These are phyloP conservation scores for Drosophila busckii DNA, from an alignment of 1,140 invertebrate species.

Conservation along the genomic window DNA sequence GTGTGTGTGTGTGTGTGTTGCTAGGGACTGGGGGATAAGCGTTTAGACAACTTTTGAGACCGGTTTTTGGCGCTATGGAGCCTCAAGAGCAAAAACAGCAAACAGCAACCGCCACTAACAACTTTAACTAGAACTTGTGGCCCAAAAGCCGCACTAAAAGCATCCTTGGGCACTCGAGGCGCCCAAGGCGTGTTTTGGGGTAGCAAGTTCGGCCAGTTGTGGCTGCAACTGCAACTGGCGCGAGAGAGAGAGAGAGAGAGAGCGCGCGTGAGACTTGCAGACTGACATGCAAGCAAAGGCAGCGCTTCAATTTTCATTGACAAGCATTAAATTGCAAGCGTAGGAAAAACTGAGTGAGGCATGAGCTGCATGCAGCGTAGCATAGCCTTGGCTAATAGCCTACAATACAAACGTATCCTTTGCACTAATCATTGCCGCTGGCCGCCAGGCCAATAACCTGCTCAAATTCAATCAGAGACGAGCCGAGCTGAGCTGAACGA, in stretches of 20 bases:
- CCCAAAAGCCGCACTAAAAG: slow-evolving; percentile 34
- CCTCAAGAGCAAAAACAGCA: slow-evolving; percentile 7
- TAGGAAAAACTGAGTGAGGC: not conserved
- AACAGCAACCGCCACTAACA: slow-evolving; percentile 2
- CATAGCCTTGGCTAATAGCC: slow-evolving; percentile 11
- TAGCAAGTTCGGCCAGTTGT: not conserved
- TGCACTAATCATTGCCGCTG: slow-evolving; percentile 8
- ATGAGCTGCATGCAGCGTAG: not conserved
- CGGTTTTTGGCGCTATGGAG: slow-evolving; percentile 51
- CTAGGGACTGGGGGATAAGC: slow-evolving; percentile 37
- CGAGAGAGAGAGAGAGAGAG: no score
- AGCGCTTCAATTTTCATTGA: slow-evolving; percentile 25
- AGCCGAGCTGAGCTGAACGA: no score
- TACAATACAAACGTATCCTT: slow-evolving; percentile 1
- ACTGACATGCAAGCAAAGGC: not conserved
- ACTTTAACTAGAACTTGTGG: slow-evolving; percentile 55
- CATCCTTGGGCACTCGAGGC: no score
- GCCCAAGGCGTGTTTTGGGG: no score
- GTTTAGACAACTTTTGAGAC: slow-evolving; percentile 62
- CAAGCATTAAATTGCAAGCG: slow-evolving; percentile 18
- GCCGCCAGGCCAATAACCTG: slow-evolving; percentile 17
- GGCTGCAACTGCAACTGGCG: no score
- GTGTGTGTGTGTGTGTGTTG: no score
- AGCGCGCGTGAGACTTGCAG: not conserved
- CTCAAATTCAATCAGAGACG: no score